Percentiles rank a stretch among this genome's conserved stretches.
Conservation (phyloP, 2,113 vertebrate genomes). For the Dicerorhinus sumatrensis region DNA sequence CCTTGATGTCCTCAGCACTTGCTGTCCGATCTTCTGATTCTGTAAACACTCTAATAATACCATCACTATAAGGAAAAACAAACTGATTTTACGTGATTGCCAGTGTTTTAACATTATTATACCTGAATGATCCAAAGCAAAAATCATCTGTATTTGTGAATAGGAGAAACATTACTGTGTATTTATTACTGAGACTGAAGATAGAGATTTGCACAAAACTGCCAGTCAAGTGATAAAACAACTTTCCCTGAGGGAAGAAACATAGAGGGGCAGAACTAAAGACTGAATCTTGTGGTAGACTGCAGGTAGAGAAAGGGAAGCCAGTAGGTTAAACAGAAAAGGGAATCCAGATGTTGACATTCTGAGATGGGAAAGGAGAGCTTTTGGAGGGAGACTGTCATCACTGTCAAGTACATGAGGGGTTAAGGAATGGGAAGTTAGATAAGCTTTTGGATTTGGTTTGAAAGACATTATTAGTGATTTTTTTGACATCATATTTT, state of each 20-base stretch:
- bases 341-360: not conserved
- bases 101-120: constrained; percentile 14
- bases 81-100: constrained; percentile 44
- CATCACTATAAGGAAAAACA: constrained; percentile 90
- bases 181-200: not conserved
- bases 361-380: not conserved
- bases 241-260: not conserved
- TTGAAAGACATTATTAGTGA: constrained; percentile 3
- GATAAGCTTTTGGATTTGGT: constrained; percentile 28
- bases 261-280: not conserved
- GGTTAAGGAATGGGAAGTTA: not conserved
- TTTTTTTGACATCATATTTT: not conserved
- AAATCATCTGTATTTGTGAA: constrained; percentile 6
- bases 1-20: constrained; percentile 92
- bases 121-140: constrained; percentile 42
- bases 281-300: not conserved
- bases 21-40: constrained; percentile 92
- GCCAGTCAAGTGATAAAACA: not conserved
- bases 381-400: not conserved
- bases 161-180: not conserved
- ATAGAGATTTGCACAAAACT: not conserved
- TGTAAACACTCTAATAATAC: constrained; percentile 97
- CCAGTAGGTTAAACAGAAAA: not conserved
- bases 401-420: not conserved
- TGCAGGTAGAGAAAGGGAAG: not conserved